Base-by-base conservation (phyloP, 2,113 vertebrate species). In the Prinia subflava region DNA sequence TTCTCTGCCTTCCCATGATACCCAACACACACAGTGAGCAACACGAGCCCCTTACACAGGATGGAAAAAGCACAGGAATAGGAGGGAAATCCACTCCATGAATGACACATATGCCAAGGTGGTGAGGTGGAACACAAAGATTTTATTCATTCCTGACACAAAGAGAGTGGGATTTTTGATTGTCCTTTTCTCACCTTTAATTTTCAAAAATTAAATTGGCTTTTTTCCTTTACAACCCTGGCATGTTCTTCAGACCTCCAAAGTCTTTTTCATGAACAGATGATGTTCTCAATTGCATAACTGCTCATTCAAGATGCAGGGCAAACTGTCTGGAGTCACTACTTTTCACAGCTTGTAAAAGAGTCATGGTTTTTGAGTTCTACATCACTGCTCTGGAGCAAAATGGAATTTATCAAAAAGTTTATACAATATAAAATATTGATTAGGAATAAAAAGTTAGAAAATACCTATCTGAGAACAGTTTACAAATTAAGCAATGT, bases 281-380 rank as follows among this genome's bases (percentile, higher is more conserved):
- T 28, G 5, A 71, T 71, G 13, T 2, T 21, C 4, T 49, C 2
- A 1, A 10, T 6, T 46, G 23, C 4, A 63, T 53, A 92, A 65
- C n/a, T 14, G 19, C 7, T 70, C 35, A 46, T 62, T 47, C 4
- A 3, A 62, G 13, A 27, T 30, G 23, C 4, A 62, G 18, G 3
- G 5, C 2, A 50, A 41, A 23, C 1, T 22, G 2, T 42, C 4
- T 67, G 19, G n/a, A 49, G 46, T 0, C 17, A 41, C 3, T 13
- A 13, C 22, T 57, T 76, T 69, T 22, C 13, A 9, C 49, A 73
- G 2, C 4, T 60, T 67, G 19, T 37, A 24, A 42, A 89, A 64
- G 6, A 47, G 2, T 24, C 1, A 1, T 14, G 16, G 17, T 24
- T 91, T 50, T 69, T 41, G 12, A 31, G 42, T 10, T 73, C 25